These are phyloP conservation scores for Hypomecis punctinalis DNA, from an alignment of 2,888 invertebrate genomes.

Conservation along the genomic window DNA sequence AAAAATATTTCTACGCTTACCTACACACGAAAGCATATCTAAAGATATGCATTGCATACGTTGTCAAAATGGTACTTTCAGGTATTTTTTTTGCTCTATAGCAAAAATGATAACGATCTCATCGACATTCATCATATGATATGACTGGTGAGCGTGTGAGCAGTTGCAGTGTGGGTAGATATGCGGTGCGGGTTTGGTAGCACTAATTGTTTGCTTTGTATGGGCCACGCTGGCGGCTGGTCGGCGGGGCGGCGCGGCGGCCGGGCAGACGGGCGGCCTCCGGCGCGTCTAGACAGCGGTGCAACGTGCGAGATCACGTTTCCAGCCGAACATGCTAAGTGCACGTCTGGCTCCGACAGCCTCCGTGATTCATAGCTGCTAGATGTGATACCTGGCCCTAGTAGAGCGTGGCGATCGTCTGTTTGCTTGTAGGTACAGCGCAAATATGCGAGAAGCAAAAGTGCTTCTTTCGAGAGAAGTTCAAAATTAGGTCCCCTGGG, in stretches of 20 bases:
- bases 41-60: too few species aligned
- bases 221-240: conserved; percentile 59
- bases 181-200: background rate
- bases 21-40: too few species aligned
- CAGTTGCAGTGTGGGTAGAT: background rate
- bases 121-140: too few species aligned
- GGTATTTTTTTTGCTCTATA: too few species aligned
- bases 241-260: conserved; percentile 61
- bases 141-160: background rate
- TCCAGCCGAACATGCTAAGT: conserved; percentile 80
- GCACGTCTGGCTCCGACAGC: conserved; percentile 72
- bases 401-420: too few species aligned
- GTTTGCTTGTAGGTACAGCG: too few species aligned
- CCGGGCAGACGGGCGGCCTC: conserved; percentile 69
- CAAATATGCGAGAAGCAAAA: too few species aligned
- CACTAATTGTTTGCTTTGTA: conserved; percentile 70
- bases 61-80: too few species aligned
- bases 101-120: too few species aligned
- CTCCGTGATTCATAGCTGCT: conserved; percentile 50
- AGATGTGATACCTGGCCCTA: conserved; percentile 42
- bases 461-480: too few species aligned
- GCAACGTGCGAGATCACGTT: conserved; percentile 80
- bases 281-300: conserved; percentile 71
- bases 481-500: too few species aligned
- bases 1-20: too few species aligned